Conservation (phyloP, 2,888 invertebrate species). For the Rhagium mordax region DNA sequence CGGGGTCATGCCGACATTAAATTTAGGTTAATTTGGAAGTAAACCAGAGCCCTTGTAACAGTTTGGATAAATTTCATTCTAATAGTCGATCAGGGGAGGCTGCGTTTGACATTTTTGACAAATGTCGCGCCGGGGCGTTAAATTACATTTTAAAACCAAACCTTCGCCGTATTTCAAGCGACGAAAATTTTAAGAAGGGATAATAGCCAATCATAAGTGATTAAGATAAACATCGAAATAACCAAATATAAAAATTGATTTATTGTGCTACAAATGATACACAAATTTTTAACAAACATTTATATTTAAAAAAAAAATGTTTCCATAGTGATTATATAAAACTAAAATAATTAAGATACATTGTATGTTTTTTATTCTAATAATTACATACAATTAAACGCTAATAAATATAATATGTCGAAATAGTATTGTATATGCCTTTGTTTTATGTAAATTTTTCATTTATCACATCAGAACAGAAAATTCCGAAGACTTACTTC, state of each 20-base stretch:
- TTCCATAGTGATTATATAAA: no score
- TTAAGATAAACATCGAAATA: neutral
- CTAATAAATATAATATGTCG: no score
- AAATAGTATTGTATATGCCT: no score
- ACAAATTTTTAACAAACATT: no score
- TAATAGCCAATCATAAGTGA: conserved; percentile 3
- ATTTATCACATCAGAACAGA: no score
- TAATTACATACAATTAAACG: no score
- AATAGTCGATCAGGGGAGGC: conserved; percentile 56
- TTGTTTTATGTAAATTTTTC: no score
- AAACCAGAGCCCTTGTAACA: conserved; percentile 44
- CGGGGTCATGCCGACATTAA: neutral
- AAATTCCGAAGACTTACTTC: no score
- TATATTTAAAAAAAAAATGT: no score
- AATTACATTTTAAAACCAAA: conserved; percentile 54
- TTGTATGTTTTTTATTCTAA: no score
- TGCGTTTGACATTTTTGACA: conserved; percentile 63
- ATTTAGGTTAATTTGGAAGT: conserved; percentile 27
- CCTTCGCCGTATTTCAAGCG: conserved; percentile 40
- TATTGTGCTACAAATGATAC: no score
- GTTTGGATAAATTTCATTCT: conserved; percentile 59
- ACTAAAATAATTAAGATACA: no score
- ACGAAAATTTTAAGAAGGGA: neutral
- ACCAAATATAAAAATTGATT: neutral
- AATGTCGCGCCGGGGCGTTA: conserved; percentile 55